phyloP scores from a whole-genome alignment of 2,113 vertebrate species.

The Crotalus viridis region DNA sequence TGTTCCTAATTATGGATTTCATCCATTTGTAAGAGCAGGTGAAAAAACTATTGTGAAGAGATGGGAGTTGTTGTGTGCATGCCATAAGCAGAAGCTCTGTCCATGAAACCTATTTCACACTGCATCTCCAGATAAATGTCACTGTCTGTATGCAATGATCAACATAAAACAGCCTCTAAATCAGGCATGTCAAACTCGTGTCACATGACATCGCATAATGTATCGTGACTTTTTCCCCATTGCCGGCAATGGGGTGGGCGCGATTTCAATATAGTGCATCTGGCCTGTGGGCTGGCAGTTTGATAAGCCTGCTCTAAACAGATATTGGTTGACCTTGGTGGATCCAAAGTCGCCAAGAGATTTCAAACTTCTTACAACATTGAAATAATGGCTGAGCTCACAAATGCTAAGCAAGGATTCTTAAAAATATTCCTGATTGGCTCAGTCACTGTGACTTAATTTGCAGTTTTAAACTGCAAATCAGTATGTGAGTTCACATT shows the following conservation, averaged over 20 bases:
- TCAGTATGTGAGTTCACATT: background rate
- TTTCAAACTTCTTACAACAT: background rate
- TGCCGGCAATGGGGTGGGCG: too few relatives aligned
- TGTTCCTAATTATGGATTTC: background rate
- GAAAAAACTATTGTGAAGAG: background rate
- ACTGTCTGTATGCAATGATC: too few relatives aligned
- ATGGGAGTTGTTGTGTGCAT: background rate
- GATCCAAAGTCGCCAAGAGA: background rate
- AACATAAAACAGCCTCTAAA: background rate
- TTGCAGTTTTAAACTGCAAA: background rate
- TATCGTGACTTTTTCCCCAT: too few relatives aligned
- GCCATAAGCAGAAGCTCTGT: background rate
- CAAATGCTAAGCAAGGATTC: background rate
- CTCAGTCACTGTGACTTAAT: background rate
- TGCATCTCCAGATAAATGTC: background rate
- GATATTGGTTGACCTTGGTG: background rate
- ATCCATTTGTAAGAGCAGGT: background rate
- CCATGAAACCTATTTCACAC: background rate
- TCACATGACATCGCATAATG: too few relatives aligned
- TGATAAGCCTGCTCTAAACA: too few relatives aligned
- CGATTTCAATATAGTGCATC: too few relatives aligned
- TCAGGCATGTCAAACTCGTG: too few relatives aligned
- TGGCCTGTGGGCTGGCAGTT: too few relatives aligned
- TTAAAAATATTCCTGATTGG: background rate
- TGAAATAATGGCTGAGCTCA: background rate